A percentile compares a stretch with the other conserved stretches of the same genome.
phyloP scores from a whole-genome alignment of 2,888 invertebrate genomes.

The Cosmia pyralina region DNA sequence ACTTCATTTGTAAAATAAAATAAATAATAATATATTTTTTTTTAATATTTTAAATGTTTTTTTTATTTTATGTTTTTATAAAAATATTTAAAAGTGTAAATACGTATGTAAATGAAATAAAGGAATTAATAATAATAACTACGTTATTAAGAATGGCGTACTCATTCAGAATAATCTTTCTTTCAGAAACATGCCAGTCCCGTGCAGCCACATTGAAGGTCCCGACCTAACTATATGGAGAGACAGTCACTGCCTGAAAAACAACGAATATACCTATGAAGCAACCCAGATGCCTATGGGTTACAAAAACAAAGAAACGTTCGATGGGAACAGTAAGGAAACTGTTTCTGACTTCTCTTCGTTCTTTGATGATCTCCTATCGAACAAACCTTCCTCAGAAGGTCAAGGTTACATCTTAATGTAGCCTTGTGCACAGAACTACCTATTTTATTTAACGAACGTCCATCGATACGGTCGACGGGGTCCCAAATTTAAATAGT shows the following conservation, averaged over 20 bases:
- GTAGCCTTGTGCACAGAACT: not conserved
- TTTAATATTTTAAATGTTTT: no score
- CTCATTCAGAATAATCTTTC: no score
- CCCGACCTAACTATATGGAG: constrained; percentile 76
- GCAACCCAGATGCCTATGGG: constrained; percentile 45
- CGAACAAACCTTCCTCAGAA: constrained; percentile 33
- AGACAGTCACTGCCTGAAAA: constrained; percentile 72
- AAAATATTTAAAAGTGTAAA: no score
- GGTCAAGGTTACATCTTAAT: constrained; percentile 15
- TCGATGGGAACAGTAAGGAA: constrained; percentile 31
- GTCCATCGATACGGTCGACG: not conserved
- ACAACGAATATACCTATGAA: constrained; percentile 52
- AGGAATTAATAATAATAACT: no score
- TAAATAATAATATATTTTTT: no score
- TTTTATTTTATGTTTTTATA: no score
- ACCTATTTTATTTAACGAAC: not conserved
- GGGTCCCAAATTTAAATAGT: not conserved
- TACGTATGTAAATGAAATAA: no score
- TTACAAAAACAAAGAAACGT: constrained; percentile 48
- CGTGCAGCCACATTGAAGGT: constrained; percentile 74
- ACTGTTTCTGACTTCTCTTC: constrained; percentile 56
- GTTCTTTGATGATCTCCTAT: constrained; percentile 65
- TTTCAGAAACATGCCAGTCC: constrained; percentile 75
- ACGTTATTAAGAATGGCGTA: no score
- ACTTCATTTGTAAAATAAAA: no score